Percentiles rank a stretch among this genome's conserved stretches.
Conservation (phyloP, 2,797 vertebrate species). For the Urocyon cinereoargenteus region DNA sequence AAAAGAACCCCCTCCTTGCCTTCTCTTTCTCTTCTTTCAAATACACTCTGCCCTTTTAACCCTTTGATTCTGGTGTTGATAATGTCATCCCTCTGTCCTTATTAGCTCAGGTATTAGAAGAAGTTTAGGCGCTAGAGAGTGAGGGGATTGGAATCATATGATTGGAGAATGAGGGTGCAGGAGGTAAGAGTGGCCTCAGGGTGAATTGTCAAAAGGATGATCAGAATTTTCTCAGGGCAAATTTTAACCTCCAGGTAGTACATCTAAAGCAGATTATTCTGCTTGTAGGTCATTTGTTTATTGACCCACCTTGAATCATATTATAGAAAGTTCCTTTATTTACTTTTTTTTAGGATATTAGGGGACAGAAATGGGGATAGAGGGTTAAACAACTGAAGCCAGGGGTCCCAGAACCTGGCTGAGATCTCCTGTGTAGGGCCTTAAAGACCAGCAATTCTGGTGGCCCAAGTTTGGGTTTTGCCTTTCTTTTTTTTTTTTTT, state of each 20-base stretch:
- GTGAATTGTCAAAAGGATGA: background rate
- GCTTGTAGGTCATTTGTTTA: background rate
- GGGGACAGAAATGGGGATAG: background rate
- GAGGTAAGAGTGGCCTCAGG: background rate
- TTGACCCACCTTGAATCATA: background rate
- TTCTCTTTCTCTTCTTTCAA: background rate
- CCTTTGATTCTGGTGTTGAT: background rate
- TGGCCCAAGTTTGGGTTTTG: background rate
- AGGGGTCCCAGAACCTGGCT: background rate
- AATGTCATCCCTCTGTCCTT: background rate
- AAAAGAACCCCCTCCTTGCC: background rate
- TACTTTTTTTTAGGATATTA: background rate
- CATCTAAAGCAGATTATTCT: background rate
- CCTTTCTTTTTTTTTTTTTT: background rate
- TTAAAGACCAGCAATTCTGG: background rate
- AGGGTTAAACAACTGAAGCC: background rate
- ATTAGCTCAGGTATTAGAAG: background rate
- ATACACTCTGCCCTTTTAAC: background rate
- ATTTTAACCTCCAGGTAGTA: background rate
- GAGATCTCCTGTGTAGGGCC: background rate
- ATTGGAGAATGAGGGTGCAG: background rate
- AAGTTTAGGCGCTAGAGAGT: background rate
- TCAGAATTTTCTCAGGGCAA: background rate
- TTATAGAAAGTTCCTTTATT: background rate
- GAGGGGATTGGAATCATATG: background rate